A percentile compares a stretch with the other conserved stretches of the same genome.
Evolutionary conservation across 2,888 invertebrate species (phyloP).

Genomic region (Notodonta dromedarius): DNA sequence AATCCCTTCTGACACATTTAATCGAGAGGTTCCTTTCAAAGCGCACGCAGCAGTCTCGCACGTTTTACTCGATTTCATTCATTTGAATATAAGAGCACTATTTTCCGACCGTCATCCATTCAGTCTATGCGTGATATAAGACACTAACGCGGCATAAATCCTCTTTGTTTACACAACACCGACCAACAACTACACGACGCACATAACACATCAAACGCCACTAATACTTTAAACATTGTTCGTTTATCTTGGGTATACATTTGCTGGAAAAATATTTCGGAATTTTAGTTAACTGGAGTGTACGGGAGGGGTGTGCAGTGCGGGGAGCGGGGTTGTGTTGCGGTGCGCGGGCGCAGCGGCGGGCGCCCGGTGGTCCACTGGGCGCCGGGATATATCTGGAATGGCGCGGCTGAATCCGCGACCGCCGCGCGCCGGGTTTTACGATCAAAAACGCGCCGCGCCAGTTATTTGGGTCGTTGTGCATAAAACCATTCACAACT

Average conservation of each 20-base stretch:
- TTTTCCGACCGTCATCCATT: constrained; percentile 1
- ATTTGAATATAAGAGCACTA: not conserved
- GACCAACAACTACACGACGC: constrained; percentile 9
- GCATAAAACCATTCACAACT: constrained; percentile 57
- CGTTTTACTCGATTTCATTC: constrained; percentile 2
- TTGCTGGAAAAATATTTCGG: not conserved
- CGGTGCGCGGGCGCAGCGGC: constrained; percentile 21
- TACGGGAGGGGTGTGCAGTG: not conserved
- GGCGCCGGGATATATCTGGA: constrained; percentile 45
- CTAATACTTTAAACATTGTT: constrained; percentile 12
- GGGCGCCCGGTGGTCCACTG: constrained; percentile 22
- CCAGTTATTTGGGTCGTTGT: constrained; percentile 45
- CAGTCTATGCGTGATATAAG: not conserved
- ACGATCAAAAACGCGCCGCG: constrained; percentile 46
- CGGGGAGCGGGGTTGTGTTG: not conserved
- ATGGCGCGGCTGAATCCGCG: constrained; percentile 37
- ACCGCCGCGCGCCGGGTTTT: constrained; percentile 41
- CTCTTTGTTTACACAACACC: constrained; percentile 16
- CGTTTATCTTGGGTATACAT: constrained; percentile 25
- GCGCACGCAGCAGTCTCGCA: not conserved
- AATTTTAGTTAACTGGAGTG: not conserved
- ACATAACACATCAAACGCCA: constrained; percentile 18
- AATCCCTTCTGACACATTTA: not conserved
- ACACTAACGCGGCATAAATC: constrained; percentile 13
- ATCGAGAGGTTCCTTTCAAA: not conserved